Base-by-base conservation (phyloP, 1,140 invertebrate genomes). In the Tetramorium alpestre region DNA sequence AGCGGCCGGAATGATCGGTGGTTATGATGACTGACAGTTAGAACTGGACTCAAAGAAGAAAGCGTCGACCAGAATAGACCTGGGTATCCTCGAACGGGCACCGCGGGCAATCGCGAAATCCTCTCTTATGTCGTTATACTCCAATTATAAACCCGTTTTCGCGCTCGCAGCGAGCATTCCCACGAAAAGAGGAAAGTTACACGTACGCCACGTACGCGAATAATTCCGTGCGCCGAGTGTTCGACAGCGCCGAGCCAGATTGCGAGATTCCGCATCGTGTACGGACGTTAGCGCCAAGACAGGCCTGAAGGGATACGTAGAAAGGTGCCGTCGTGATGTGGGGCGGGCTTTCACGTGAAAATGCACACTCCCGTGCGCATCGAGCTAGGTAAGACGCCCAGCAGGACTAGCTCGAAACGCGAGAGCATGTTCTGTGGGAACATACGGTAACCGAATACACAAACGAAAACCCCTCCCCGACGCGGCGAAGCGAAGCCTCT, bases 391-490 rank as follows among this genome's bases (percentile, higher is more conserved):
- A 73, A 76, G 67, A 82, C 38, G 51, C 16, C 22, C 54, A 70
- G 56, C 56, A 70, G 38, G 75, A 38, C 3, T 47, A 38, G 10
- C 16, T 58, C 18, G 81, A 51, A 77, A 62, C n/a, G 51, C 73
- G 84, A 78, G 38, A 86, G 65, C 58, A 16, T 56, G 69, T 86
- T 87, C 89, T 89, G 89, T 91, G 92, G 92, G 87, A 93, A 93
- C 89, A 69, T 18, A 69, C 72, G 88, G 91, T 93, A 93, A 93
- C 90, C 92, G 92, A 93, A 93, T 92, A 91, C 89, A 93, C 84
- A 89, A 89, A 89, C 91, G 89, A 88, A 88, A 92, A 91, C 89
- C 85, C 87, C 86, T 87, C 85, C 87, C 84, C 82, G 87, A 73
- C 38, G 88, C 80, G 73, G 84, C 87, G 77, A 82, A 82, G 87